A percentile compares a stretch with the other conserved stretches of the same genome.
phyloP scores from a whole-genome alignment of 2,113 vertebrate genomes.

The Prolemur simus region DNA sequence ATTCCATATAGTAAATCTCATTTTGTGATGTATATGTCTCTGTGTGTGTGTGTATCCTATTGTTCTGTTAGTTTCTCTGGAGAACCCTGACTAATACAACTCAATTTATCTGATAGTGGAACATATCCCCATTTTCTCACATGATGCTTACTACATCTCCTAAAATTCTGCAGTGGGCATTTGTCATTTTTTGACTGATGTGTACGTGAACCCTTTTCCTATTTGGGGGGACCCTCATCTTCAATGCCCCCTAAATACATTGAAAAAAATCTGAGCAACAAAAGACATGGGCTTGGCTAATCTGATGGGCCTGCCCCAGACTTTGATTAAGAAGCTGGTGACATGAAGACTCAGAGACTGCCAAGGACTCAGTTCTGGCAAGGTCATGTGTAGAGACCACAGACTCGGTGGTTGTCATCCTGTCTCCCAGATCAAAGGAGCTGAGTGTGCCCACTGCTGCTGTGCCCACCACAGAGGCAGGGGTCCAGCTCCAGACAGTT shows the following conservation, averaged over 20 bases:
- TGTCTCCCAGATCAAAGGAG: not conserved
- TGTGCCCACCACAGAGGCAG: not conserved
- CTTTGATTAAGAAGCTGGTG: not conserved
- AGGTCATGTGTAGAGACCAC: not conserved
- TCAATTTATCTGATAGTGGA: not conserved
- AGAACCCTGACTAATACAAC: not conserved
- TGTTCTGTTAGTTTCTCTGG: not conserved
- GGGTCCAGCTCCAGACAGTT: too few species aligned
- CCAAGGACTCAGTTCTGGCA: not conserved
- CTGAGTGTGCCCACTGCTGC: accelerated
- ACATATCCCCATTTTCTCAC: not conserved
- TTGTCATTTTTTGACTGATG: not conserved
- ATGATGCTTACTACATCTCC: not conserved
- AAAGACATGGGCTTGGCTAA: not conserved
- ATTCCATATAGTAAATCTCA: not conserved
- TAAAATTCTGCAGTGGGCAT: not conserved
- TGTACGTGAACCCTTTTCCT: not conserved
- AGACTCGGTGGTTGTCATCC: too few species aligned
- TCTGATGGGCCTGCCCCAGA: not conserved
- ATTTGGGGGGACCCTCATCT: not conserved
- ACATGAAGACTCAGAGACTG: too few species aligned
- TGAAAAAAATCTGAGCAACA: not conserved
- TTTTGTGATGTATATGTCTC: not conserved
- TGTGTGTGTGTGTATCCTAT: not conserved
- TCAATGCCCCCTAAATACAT: not conserved